Evolutionary conservation across 1,140 invertebrate genomes (phyloP).

Genomic region (Trachelipus rathkii): DNA sequence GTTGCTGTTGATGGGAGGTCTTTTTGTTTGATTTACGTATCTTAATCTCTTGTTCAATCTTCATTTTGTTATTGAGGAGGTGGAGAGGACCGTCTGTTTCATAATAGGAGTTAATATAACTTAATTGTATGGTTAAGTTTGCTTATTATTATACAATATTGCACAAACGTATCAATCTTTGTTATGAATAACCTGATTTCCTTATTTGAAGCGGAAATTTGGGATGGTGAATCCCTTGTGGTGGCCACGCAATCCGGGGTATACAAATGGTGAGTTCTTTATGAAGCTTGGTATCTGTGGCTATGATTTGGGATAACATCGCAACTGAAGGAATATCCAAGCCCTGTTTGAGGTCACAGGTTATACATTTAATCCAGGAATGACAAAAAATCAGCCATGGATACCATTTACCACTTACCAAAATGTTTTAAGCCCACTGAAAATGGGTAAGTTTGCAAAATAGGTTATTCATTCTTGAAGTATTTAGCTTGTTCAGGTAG

Average conservation of each 20-base stretch:
- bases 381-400: conserved; percentile 86
- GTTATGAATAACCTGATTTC: not conserved
- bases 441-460: conserved; percentile 49
- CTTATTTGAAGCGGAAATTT: conserved; percentile 60
- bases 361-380: conserved; percentile 77
- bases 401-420: conserved; percentile 71
- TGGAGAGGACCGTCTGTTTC: conserved; percentile 2
- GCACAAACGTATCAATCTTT: not conserved
- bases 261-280: conserved; percentile 83
- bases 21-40: not conserved
- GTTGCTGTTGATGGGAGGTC: not conserved
- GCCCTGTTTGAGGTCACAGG: conserved; percentile 26
- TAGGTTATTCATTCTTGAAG: too few species aligned
- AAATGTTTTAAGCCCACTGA: conserved; percentile 50
- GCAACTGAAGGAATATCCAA: conserved; percentile 28
- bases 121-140: not conserved
- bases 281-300: conserved; percentile 91
- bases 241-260: conserved; percentile 82
- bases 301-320: conserved; percentile 66
- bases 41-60: not conserved
- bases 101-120: not conserved
- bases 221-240: conserved; percentile 58
- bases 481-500: too few species aligned
- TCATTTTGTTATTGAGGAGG: conserved; percentile 1
- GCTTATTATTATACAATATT: not conserved